phyloP scores from a whole-genome alignment of 2,797 vertebrate genomes.

The Amazonetta brasiliensis region DNA sequence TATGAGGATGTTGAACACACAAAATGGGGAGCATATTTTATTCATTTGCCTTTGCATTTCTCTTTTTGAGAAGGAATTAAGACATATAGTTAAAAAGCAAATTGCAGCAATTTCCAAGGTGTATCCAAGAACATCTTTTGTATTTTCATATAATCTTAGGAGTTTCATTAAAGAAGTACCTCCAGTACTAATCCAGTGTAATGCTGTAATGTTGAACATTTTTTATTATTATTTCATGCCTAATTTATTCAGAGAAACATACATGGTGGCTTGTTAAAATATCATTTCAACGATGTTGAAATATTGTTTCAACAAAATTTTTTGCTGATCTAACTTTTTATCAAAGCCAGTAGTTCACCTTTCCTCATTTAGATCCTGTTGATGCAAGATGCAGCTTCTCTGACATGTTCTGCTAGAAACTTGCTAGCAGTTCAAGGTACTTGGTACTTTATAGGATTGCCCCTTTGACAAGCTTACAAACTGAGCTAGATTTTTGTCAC shows the following conservation, averaged over 20 bases:
- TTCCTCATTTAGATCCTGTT: background rate
- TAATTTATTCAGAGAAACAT: background rate
- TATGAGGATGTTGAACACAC: background rate
- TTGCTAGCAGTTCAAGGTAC: background rate
- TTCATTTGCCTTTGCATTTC: background rate
- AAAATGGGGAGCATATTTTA: background rate
- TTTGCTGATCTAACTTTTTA: background rate
- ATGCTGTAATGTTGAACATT: background rate
- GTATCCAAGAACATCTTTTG: background rate
- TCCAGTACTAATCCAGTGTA: background rate
- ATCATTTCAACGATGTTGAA: background rate
- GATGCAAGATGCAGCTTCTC: background rate
- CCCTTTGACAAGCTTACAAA: background rate
- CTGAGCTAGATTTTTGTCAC: background rate
- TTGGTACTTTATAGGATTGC: background rate
- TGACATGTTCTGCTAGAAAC: background rate
- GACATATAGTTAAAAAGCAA: background rate
- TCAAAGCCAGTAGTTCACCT: background rate
- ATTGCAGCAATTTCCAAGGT: background rate
- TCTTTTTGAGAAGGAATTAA: background rate
- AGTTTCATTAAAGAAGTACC: background rate
- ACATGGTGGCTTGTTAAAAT: background rate
- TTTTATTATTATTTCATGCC: background rate
- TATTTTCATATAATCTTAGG: background rate
- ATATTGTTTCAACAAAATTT: background rate